Base-by-base conservation (phyloP, 23 tunicate genomes). In the Phallusia fumigata region DNA sequence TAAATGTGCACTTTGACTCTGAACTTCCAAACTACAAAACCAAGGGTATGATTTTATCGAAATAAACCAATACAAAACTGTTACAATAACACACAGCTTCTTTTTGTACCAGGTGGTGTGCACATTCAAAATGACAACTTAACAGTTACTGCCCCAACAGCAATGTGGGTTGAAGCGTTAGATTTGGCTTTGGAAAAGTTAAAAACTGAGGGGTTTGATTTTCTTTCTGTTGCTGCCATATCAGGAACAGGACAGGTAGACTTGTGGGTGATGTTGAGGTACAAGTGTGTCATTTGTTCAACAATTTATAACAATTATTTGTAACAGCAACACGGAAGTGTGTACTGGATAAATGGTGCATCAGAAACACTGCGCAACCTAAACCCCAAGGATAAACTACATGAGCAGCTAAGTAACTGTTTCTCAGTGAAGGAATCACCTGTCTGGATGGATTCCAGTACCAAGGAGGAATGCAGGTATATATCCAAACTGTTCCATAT, bases 381-480 rank as follows among this genome's bases (percentile, higher is more conserved):
- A 47, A 65, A 84, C 33, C 30, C 95, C 15, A 53, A 84, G 0
- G 30, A 72, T 35, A 32, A 79, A 0, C 73, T 95, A 6, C 75
- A 86, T 33, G 89, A 95, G 19, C 91, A 95, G 80, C 80, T 95
- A 6, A 21, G 44, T 0, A 76, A 81, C 36, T 81, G 87, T 19
- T 95, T 94, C 79, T 89, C 98, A 18, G 74, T 95, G 3, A 35
- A 81, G 5, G 82, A 90, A 65, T 95, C 99, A 33, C 99, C 99
- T 18, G 90, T 95, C 33, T 95, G 99, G 99, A 95, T 95, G 99
- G 99, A 95, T 65, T 95, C 99, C 6, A 90, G 95, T 64, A 95
- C 99, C 24, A 35, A 65, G 31, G 87, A 65, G 16, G 84, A 86
- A 80, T 95, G 99, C 95, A 89, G 87, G 98, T 94, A 31, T 58